A percentile compares a stretch with the other conserved stretches of the same genome.
Conservation (phyloP, 1,140 invertebrate species). For the Zeugodacus cucurbitae region DNA sequence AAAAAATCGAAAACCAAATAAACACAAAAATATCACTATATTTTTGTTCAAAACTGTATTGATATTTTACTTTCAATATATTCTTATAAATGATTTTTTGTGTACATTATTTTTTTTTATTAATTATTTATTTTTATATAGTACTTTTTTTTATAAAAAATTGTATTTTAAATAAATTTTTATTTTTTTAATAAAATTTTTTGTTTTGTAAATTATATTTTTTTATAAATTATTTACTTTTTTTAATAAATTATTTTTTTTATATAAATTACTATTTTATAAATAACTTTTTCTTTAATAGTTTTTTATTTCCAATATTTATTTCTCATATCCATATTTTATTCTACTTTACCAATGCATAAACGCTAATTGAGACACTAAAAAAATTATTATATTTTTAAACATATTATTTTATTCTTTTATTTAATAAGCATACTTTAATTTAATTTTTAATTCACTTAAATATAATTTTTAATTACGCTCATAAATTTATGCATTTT, state of each 20-base stretch:
- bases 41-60: neutral
- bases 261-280: neutral
- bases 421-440: neutral
- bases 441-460: neutral
- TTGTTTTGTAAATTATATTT: too few species aligned
- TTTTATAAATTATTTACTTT: neutral
- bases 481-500: neutral
- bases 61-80: too few species aligned
- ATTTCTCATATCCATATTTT: neutral
- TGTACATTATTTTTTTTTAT: too few species aligned
- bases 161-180: too few species aligned
- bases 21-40: neutral
- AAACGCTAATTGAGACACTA: constrained; percentile 45
- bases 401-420: constrained; percentile 2
- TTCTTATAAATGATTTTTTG: too few species aligned
- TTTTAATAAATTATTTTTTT: neutral
- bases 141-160: too few species aligned
- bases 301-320: neutral
- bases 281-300: neutral
- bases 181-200: too few species aligned
- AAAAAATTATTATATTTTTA: constrained; percentile 2
- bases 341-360: neutral
- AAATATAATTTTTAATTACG: neutral
- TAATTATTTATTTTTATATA: too few species aligned
- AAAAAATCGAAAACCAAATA: neutral